These are phyloP conservation scores for Drosophila ambigua DNA, from an alignment of 1,140 invertebrate species.

Conservation along the genomic window DNA sequence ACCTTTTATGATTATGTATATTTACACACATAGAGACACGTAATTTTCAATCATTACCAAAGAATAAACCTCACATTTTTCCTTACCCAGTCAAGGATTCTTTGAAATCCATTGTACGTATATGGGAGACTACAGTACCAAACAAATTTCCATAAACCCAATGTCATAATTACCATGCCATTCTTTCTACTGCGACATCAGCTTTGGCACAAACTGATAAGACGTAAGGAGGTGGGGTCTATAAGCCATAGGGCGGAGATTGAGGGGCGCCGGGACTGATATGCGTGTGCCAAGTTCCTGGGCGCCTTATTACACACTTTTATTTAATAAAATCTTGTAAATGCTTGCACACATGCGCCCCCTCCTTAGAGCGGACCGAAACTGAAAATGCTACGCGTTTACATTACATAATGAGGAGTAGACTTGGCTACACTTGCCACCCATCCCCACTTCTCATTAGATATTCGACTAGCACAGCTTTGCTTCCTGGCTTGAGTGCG, in stretches of 20 bases:
- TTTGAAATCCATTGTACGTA: background rate
- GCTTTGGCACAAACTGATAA: constrained; percentile 39
- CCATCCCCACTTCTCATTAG: constrained; percentile 44
- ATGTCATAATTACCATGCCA: constrained; percentile 75
- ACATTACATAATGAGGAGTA: constrained; percentile 74
- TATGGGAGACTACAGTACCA: too few species aligned
- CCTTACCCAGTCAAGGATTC: background rate
- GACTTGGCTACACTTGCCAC: constrained; percentile 42
- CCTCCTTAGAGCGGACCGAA: background rate
- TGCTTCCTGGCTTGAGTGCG: constrained; percentile 66
- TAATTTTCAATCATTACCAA: constrained; percentile 33
- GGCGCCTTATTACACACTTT: constrained; percentile 79
- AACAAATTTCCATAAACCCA: constrained; percentile 68
- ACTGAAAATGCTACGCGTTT: constrained; percentile 65
- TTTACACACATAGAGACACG: constrained; percentile 2
- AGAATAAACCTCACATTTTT: background rate
- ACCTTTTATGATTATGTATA: constrained; percentile 32
- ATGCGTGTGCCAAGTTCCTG: constrained; percentile 66
- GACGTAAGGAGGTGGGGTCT: background rate
- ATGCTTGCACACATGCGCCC: constrained; percentile 65
- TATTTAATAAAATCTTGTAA: constrained; percentile 82
- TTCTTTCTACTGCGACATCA: constrained; percentile 58
- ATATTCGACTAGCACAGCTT: constrained; percentile 65
- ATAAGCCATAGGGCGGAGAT: background rate
- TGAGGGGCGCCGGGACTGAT: constrained; percentile 21